These are phyloP conservation scores for Poeciliopsis infans DNA, from an alignment of 2,797 vertebrate genomes.

Conservation along the genomic window DNA sequence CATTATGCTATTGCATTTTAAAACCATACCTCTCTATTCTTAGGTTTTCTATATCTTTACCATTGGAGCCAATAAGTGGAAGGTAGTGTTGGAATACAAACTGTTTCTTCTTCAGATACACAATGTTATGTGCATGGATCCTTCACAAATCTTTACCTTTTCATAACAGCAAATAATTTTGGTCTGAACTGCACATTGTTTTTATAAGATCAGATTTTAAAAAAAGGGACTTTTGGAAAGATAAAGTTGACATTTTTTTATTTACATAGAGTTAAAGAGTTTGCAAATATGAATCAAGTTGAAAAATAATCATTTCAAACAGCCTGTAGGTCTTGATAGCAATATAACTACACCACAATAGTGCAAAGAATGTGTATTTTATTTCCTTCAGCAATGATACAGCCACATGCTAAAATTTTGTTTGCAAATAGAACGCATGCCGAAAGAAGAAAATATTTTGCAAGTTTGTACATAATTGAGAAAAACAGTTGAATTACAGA, in stretches of 20 bases:
- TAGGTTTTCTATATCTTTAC: not conserved
- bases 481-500: constrained; percentile 13
- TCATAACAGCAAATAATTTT: not conserved
- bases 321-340: not conserved
- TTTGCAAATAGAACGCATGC: not conserved
- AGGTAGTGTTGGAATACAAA: not conserved
- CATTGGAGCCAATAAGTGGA: not conserved
- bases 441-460: not conserved
- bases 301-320: not conserved
- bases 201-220: not conserved
- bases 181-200: not conserved
- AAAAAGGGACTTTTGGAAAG: not conserved
- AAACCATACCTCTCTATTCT: not conserved
- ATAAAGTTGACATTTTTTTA: not conserved
- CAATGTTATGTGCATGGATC: not conserved
- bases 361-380: not conserved
- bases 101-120: not conserved
- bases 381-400: not conserved
- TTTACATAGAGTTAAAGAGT: not conserved
- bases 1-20: not conserved
- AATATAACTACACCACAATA: not conserved
- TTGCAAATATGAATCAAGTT: not conserved
- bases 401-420: not conserved
- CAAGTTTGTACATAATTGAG: constrained; percentile 3
- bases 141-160: not conserved